phyloP scores from a whole-genome alignment of 2,888 invertebrate genomes.

The Zonitis immaculata region DNA sequence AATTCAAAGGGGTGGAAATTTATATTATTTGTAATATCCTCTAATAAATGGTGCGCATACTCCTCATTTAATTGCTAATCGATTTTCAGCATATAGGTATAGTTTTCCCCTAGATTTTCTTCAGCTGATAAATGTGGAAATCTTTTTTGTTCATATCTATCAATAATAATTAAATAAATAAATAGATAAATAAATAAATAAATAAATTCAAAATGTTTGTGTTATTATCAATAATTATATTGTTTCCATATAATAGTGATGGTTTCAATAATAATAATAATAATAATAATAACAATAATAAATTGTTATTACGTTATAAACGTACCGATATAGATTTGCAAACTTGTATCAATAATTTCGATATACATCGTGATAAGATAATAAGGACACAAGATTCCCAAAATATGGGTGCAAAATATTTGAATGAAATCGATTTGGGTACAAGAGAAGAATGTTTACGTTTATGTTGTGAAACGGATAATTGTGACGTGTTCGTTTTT shows the following conservation, averaged over 20 bases:
- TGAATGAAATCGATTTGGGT: slow-evolving; percentile 79
- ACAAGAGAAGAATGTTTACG: slow-evolving; percentile 77
- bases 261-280: neutral
- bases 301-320: slow-evolving; percentile 15
- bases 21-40: no score
- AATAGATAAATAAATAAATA: neutral
- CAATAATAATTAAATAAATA: neutral
- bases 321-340: slow-evolving; percentile 57
- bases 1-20: no score
- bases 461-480: slow-evolving; percentile 80
- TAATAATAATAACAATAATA: slow-evolving; percentile 1
- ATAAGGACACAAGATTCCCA: slow-evolving; percentile 87
- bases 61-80: slow-evolving; percentile 6
- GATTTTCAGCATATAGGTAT: slow-evolving; percentile 2
- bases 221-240: slow-evolving; percentile 6
- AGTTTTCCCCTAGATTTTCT: slow-evolving; percentile 1
- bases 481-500: slow-evolving; percentile 88
- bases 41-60: slow-evolving; percentile 11
- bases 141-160: neutral
- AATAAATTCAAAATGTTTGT: neutral
- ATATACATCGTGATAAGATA: slow-evolving; percentile 82
- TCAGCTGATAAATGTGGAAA: slow-evolving; percentile 3
- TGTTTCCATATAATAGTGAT: slow-evolving; percentile 2
- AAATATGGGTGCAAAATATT: slow-evolving; percentile 81
- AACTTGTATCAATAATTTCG: slow-evolving; percentile 72